Percentiles rank a stretch among this genome's conserved stretches.
Evolutionary conservation across 1,140 invertebrate genomes (phyloP).

Genomic region (Lasioglossum albipes): DNA sequence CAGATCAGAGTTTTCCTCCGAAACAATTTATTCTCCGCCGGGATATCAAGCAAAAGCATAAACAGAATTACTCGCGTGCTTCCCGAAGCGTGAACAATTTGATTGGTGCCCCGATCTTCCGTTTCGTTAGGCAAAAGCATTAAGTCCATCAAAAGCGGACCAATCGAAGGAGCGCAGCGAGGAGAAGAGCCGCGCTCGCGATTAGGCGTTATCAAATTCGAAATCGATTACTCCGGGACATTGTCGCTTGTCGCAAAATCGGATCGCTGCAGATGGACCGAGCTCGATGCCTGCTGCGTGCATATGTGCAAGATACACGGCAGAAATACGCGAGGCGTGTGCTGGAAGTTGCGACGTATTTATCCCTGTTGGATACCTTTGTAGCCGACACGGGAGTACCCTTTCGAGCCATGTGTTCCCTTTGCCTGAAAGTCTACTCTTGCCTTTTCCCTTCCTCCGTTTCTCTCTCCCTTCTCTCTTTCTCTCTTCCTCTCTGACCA

Average conservation of each 20-base stretch:
- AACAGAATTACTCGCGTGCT: not conserved
- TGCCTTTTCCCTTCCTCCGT: constrained; percentile 34
- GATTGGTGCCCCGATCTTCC: not conserved
- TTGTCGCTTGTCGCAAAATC: constrained; percentile 77
- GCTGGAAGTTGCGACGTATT: constrained; percentile 74
- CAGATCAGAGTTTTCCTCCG: not conserved
- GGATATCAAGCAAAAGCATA: not conserved
- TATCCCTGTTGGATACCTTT: constrained; percentile 81
- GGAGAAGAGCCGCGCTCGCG: not conserved
- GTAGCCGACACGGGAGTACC: constrained; percentile 71
- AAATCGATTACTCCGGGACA: constrained; percentile 75
- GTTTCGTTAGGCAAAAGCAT: not conserved
- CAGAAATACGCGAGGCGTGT: constrained; percentile 59
- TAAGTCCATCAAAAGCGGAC: constrained; percentile 13
- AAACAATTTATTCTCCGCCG: not conserved
- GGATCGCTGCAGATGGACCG: constrained; percentile 76
- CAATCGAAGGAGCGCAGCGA: constrained; percentile 27
- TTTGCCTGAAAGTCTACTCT: constrained; percentile 64
- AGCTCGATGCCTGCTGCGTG: constrained; percentile 76
- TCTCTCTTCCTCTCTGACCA: not conserved
- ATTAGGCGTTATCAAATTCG: constrained; percentile 74
- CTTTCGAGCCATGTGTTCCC: constrained; percentile 22
- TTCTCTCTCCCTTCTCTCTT: not conserved
- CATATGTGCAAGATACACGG: constrained; percentile 75
- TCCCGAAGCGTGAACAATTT: not conserved